Evolutionary conservation across 2,113 vertebrate genomes (phyloP), one percentile per base, ranked within the genome.

Genomic region (Phalacrocorax pelagicus): DNA sequence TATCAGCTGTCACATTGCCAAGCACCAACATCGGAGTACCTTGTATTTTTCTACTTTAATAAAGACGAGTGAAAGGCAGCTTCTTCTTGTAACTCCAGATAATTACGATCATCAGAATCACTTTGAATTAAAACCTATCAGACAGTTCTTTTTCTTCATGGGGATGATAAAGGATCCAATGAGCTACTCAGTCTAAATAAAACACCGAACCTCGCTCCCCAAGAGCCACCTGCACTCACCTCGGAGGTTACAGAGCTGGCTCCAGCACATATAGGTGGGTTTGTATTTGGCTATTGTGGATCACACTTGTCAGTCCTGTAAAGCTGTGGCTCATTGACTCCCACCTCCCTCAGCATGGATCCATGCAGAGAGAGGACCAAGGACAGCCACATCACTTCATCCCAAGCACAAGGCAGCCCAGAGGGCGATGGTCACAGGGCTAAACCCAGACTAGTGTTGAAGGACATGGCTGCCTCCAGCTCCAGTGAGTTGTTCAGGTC

Each of bases 51-150:
- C 63, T 29, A 40, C 30, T 86, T 83, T 77, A 66, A 0, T 51
- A 80, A 83, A 90, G 75, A 81, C 55, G 84, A 90, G 55, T 36
- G 36, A 90, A 63, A 95, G 55, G 63, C 71, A 88, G 34, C 16
- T 88, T 78, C 71, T n/a, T 80, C 80, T 62, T 71, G 36, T 38
- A 90, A 58, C 59, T 62, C 47, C 29, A n/a, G 63, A 9, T 62
- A 88, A 90, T 38, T 34, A 36, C 4, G 17, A 73, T 55, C 57
- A 52, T 67, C 67, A 47, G 59, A 78, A 72, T 34, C 27, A 36
- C 54, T 51, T 71, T 57, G 27, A 72, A 62, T 77, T 51, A 80
- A 72, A 93, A 62, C 40, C 30, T 44, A 44, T 30, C 52, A 59
- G 63, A 59, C 11, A 58, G 54, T n/a, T 15, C 44, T 63, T 75